Base-by-base conservation (phyloP, 2,888 invertebrate species). In the Periphyllus acericola region DNA sequence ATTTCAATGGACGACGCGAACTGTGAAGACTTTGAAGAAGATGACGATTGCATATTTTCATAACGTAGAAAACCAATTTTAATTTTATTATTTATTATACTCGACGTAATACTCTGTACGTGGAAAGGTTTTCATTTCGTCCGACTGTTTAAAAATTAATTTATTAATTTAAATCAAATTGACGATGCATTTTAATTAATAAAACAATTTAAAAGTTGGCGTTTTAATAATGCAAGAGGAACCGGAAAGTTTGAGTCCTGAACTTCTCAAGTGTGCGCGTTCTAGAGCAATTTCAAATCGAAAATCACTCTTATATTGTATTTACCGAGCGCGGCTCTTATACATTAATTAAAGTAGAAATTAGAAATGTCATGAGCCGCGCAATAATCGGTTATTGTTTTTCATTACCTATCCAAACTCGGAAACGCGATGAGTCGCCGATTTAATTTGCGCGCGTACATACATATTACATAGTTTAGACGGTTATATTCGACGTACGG, bases 201-300 rank as follows among this genome's bases (percentile, higher is more conserved):
- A 74, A 83, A 83, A 83, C n/a, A 72, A 83, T 83, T 83, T 83
- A 74, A 83, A 74, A 83, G 83, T 83, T 83, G 36, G 29, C 29
- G 34, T 74, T 83, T 83, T 72, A 74, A 83, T 72, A 83, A 83
- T 74, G 72, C 36, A 83, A 74, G 52, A 52, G 55, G n/a, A 32
- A 79, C 32, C 68, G 21, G 32, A 34, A 78, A 52, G 34, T 32
- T 85, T 84, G 36, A 84, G 60, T n/a, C 32, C 19, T 29, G 46
- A 78, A 84, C 84, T 78, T 84, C n/a, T 68, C 40, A 32, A 78
- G 66, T 32, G 21, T 68, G 29, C 46, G 25, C n/a, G n/a, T n/a
- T 40, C 25, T 68, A n/a, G 9, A 52, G 46, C 40, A 78, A 55
- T 68, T 78, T 68, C 46, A 52, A 66, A 78, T 76, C 32, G 17